Evolutionary conservation across 2,113 vertebrate genomes (phyloP), one percentile per base, ranked within the genome.

Genomic region (Ariopsis seemanni): DNA sequence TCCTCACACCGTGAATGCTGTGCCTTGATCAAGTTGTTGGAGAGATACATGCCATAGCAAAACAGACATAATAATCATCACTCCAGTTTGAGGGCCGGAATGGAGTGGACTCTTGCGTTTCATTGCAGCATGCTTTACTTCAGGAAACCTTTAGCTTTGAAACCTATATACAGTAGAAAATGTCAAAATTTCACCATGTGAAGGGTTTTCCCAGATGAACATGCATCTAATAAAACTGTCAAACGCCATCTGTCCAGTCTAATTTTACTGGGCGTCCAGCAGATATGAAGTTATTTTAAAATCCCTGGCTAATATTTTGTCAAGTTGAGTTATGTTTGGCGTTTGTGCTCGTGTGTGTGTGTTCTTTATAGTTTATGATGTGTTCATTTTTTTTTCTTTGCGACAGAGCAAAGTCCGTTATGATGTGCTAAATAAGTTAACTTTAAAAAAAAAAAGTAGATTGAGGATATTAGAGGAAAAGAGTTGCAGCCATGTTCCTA

Each of bases 171-270:
- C 57, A 79, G 77, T 4, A 17, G 53, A 18, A 79, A 79, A 55
- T 79, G 77, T 79, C 52, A 57, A 79, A 27, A 30, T 79, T 78
- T 53, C 50, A 78, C 50, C 11, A 5, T 34, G 78, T 34, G 55
- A 60, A 48, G 30, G 79, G 57, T 82, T 82, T 62, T 60, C 79
- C 79, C 79, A 82, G 57, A 30, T 2, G 79, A 48, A 5, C 57
- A 14, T 62, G 57, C 58, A 17, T 48, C 79, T 62, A 82, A 82
- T 82, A 62, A 82, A 82, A 82, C 79, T 82, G 57, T 82, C 79
- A 62, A 62, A 48, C 58, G 7, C 79, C 79, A 82, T 82, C 57
- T 82, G 79, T 82, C 10, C 58, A 42, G 57, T 48, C 0, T 42
- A 48, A 14, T 57, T 48, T 60, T 62, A 42, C 58, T 62, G 50